Evolutionary conservation across 1,140 invertebrate genomes (phyloP).

Genomic region (Brachionus angularis): DNA sequence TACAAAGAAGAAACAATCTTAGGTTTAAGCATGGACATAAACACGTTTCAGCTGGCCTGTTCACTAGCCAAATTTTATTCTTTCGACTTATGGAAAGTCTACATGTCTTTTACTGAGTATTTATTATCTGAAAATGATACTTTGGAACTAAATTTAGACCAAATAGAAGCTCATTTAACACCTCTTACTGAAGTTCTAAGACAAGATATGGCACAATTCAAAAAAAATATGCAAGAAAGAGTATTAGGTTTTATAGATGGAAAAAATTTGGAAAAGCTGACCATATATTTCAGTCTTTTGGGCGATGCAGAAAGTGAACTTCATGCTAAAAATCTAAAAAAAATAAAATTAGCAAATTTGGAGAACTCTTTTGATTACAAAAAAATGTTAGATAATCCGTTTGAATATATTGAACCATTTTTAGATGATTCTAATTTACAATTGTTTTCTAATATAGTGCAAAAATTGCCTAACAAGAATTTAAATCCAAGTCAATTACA

Average conservation of each 20-base stretch:
- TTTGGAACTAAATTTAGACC: not conserved
- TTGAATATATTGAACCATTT: slow-evolving; percentile 20
- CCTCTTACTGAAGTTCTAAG: not conserved
- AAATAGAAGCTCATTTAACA: slow-evolving; percentile 8
- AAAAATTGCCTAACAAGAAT: slow-evolving; percentile 17
- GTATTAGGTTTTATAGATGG: slow-evolving; percentile 28
- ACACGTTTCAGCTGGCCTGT: slow-evolving; percentile 20
- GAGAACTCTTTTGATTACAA: slow-evolving; percentile 1
- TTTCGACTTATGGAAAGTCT: slow-evolving; percentile 41
- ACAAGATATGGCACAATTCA: not conserved
- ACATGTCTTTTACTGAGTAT: slow-evolving; percentile 38
- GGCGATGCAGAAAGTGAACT: slow-evolving; percentile 16
- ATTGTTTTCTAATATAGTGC: slow-evolving; percentile 28
- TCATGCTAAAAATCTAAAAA: slow-evolving; percentile 43
- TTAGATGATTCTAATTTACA: slow-evolving; percentile 33
- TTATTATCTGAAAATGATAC: not conserved
- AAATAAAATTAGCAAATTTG: slow-evolving; percentile 9
- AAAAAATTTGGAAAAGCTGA: slow-evolving; percentile 14
- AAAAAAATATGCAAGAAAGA: not conserved
- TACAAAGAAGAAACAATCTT: slow-evolving; percentile 40
- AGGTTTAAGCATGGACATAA: slow-evolving; percentile 22
- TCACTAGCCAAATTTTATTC: slow-evolving; percentile 33
- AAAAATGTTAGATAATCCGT: slow-evolving; percentile 9
- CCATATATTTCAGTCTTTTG: slow-evolving; percentile 10
- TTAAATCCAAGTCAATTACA: slow-evolving; percentile 10